A percentile compares a stretch with the other conserved stretches of the same genome.
Evolutionary conservation across 2,797 vertebrate genomes (phyloP).

Genomic region (Distichodus sexfasciatus): DNA sequence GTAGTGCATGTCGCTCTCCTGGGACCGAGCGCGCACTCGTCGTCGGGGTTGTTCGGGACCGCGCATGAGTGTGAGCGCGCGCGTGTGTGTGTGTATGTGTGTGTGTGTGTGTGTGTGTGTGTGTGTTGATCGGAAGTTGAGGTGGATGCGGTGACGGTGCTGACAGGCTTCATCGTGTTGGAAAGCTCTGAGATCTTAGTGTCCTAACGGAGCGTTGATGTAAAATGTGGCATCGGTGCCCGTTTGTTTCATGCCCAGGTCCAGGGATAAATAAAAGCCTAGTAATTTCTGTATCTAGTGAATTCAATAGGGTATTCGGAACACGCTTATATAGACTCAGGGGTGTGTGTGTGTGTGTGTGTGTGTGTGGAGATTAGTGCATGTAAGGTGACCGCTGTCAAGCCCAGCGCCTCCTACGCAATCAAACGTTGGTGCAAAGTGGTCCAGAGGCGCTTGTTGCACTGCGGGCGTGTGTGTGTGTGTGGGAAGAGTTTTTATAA

Average conservation of each 20-base stretch:
- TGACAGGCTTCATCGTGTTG: constrained; percentile 3
- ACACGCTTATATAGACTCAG: too few species aligned
- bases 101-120: too few species aligned
- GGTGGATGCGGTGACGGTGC: constrained; percentile 4
- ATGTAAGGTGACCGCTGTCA: constrained; percentile 45
- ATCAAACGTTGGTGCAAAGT: neutral
- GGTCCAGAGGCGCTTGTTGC: neutral
- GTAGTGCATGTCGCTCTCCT: constrained; percentile 52
- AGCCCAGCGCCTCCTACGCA: constrained; percentile 2
- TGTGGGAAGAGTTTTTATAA: neutral
- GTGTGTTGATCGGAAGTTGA: neutral
- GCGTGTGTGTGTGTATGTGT: too few species aligned
- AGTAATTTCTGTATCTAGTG: too few species aligned
- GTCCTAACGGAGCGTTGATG: neutral
- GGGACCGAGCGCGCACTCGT: too few species aligned
- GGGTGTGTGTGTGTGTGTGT: too few species aligned
- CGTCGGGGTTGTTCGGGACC: too few species aligned
- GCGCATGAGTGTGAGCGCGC: too few species aligned
- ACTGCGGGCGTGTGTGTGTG: neutral
- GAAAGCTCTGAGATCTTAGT: neutral
- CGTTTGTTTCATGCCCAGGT: too few species aligned
- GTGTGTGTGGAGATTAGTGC: neutral
- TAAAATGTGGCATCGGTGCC: too few species aligned
- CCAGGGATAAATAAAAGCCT: too few species aligned
- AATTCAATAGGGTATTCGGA: too few species aligned